A percentile compares a stretch with the other conserved stretches of the same genome.
Evolutionary conservation across 2,888 invertebrate species (phyloP).

Genomic region (Euplagia quadripunctaria): DNA sequence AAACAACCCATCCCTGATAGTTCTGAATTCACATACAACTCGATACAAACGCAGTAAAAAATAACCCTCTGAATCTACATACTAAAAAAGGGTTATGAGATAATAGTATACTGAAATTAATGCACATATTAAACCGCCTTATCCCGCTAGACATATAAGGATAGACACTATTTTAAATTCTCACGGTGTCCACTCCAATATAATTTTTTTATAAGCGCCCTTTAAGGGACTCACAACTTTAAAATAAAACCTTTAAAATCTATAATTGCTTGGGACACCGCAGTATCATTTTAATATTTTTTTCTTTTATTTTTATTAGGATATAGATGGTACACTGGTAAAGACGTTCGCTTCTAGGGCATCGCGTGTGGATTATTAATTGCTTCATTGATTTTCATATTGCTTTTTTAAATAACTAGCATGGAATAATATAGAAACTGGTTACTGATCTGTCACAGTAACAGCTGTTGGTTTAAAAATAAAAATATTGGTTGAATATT

Average conservation of each 20-base stretch:
- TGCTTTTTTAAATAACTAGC: slow-evolving; percentile 38
- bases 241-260: fast-evolving
- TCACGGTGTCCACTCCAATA: slow-evolving; percentile 50
- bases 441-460: slow-evolving; percentile 29
- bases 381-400: slow-evolving; percentile 68
- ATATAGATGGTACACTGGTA: slow-evolving; percentile 36
- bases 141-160: slow-evolving; percentile 11
- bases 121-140: slow-evolving; percentile 24
- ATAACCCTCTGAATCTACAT: background rate
- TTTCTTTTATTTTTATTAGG: slow-evolving; percentile 15
- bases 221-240: slow-evolving; percentile 6
- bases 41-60: background rate
- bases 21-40: background rate
- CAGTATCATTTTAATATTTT: background rate
- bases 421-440: slow-evolving; percentile 28
- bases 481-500: background rate
- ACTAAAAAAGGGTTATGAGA: background rate
- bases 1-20: background rate
- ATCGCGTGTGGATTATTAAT: slow-evolving; percentile 68
- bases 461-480: background rate
- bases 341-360: slow-evolving; percentile 25
- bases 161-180: slow-evolving; percentile 35
- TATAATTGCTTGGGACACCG: background rate
- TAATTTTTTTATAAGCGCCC: slow-evolving; percentile 19
- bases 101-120: slow-evolving; percentile 18